Percentiles rank a stretch among this genome's conserved stretches.
phyloP scores from a whole-genome alignment of 2,797 vertebrate species.

The Sebastes minor region DNA sequence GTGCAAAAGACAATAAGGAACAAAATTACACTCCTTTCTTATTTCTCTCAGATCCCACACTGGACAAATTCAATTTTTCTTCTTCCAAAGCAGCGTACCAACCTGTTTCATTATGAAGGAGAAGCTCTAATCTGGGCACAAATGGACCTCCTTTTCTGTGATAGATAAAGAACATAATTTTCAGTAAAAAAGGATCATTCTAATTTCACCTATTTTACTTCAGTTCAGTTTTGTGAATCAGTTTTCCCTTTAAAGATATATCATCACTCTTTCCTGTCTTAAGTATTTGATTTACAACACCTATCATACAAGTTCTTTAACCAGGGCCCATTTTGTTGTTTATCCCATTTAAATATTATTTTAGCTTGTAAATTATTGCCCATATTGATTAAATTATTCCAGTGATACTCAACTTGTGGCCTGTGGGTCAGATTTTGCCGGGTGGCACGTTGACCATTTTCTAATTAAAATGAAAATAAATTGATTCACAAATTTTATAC shows the following conservation, averaged over 20 bases:
- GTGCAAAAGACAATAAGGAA: neutral
- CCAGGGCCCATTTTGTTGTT: neutral
- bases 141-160: neutral
- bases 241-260: neutral
- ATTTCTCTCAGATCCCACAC: neutral
- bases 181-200: no score
- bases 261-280: no score
- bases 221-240: neutral
- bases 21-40: neutral
- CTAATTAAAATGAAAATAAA: no score
- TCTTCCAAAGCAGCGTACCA: neutral
- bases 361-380: neutral
- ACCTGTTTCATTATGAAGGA: neutral
- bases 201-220: neutral
- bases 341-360: neutral
- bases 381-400: neutral
- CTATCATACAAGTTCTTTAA: no score
- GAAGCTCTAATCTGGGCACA: neutral
- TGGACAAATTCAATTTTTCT: neutral
- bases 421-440: no score
- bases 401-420: neutral
- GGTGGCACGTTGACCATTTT: no score
- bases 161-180: neutral
- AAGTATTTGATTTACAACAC: neutral
- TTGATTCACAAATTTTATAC: no score